Conservation (phyloP, 2,797 vertebrate species). For the Rhinogobio ventralis region DNA sequence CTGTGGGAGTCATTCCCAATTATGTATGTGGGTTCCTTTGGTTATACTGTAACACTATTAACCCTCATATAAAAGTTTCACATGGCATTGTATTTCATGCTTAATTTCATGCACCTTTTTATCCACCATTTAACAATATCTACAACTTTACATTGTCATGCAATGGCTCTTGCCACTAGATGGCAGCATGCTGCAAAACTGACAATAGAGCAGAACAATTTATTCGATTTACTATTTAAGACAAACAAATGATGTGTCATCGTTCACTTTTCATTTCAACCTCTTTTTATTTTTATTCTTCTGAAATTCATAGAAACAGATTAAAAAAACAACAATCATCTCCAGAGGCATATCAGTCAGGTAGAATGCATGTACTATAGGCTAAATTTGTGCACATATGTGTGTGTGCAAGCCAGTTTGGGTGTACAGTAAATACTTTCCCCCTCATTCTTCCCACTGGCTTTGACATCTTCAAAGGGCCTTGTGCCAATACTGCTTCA, state of each 20-base stretch:
- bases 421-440: constrained; percentile 13
- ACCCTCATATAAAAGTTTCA: background rate
- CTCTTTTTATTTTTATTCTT: constrained; percentile 59
- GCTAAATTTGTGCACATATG: constrained; percentile 26
- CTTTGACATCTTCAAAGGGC: constrained; percentile 49
- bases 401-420: constrained; percentile 44
- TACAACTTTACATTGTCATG: background rate
- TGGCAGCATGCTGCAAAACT: constrained; percentile 61
- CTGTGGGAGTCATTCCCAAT: constrained; percentile 20
- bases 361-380: constrained; percentile 16
- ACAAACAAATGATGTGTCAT: constrained; percentile 31
- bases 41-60: constrained; percentile 19
- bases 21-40: constrained; percentile 16
- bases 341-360: constrained; percentile 21
- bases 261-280: constrained; percentile 16
- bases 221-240: constrained; percentile 5
- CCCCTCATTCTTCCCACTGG: constrained; percentile 40
- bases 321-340: constrained; percentile 56
- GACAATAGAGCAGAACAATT: constrained; percentile 53
- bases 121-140: background rate
- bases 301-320: constrained; percentile 64
- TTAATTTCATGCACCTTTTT: constrained; percentile 4
- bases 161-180: constrained; percentile 60
- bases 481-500: constrained; percentile 42
- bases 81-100: constrained; percentile 3